Evolutionary conservation across 2,888 invertebrate genomes (phyloP).

Genomic region (Tenthredo scrophulariae): DNA sequence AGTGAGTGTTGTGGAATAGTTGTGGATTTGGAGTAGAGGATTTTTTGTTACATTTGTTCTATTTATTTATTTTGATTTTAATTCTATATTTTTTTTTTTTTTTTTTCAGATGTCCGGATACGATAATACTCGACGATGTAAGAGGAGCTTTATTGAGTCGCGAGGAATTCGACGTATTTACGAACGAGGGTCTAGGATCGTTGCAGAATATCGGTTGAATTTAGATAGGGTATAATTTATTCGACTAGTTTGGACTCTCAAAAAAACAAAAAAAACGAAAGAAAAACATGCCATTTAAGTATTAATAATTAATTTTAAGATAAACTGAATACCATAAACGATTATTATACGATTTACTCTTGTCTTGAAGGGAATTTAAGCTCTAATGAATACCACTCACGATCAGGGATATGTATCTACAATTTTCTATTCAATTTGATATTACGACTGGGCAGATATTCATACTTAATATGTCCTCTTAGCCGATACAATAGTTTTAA

Average conservation of each 20-base stretch:
- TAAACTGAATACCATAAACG: not conserved
- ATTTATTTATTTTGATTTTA: not conserved
- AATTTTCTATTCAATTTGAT: not conserved
- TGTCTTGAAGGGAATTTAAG: not conserved
- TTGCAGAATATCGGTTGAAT: conserved; percentile 53
- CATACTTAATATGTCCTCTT: not conserved
- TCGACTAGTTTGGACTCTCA: conserved; percentile 41
- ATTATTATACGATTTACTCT: not conserved
- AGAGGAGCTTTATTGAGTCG: conserved; percentile 68
- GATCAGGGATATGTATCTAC: not conserved
- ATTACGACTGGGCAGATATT: conserved; percentile 4
- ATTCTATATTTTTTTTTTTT: not conserved
- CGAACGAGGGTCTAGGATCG: conserved; percentile 72
- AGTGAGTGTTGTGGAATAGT: conserved; percentile 60
- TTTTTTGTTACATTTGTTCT: not conserved
- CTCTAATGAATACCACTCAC: not conserved
- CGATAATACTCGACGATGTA: conserved; percentile 69
- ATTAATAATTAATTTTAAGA: conserved; percentile 20
- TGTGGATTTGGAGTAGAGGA: not conserved
- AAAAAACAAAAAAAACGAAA: conserved; percentile 13
- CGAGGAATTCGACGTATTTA: conserved; percentile 74
- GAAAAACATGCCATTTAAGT: conserved; percentile 42
- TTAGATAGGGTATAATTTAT: conserved; percentile 45
- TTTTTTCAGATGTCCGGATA: conserved; percentile 65
- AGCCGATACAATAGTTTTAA: not conserved